Evolutionary conservation across 2,113 vertebrate genomes (phyloP), one percentile per base, ranked within the genome.

Genomic region (Talpa occidentalis): DNA sequence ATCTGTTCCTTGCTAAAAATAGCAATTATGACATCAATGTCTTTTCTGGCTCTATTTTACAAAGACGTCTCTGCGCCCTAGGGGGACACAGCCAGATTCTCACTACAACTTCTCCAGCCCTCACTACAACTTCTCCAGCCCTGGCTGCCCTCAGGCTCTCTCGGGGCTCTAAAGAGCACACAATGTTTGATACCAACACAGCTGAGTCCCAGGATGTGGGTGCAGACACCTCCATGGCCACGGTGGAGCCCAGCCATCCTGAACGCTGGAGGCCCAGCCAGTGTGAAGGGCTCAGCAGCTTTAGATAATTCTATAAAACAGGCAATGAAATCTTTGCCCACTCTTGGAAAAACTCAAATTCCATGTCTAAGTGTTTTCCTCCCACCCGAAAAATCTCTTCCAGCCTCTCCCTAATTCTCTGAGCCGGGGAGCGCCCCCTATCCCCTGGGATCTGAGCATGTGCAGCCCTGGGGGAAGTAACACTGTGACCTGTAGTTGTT

Each of bases 171-270:
- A 16, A n/a, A 66, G 35, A n/a, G 64, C 64, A 66, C 64, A 16
- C 14, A 12, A n/a, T 2, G 9, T 22, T 56, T 56, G 64, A n/a
- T 14, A 66, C 8, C 26, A 15, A 17, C 5, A 2, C 5, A 9
- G 21, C 40, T 22, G 37, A 49, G 62, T 59, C 9, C 28, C 10
- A 5, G 49, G 12, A 47, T 19, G 40, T 2, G 1, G 10, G 40
- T 2, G 59, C 44, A 10, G 54, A 76, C 44, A 12, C 15, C 35
- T 1, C 12, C 2, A 1, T 0, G 32, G 15, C 26, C 24, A 47
- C 5, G 0, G 0, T 2, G 3, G 19, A 32, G 32, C 30, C n/a
- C n/a, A 7, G 11, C 54, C 5, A 2, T 5, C n/a, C 47, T 7
- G 0, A 35, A 5, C 6, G 24, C 1, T 42, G 30, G 24, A 59